Base-by-base conservation (phyloP, 2,888 invertebrate genomes). In the Trichopoda pennipes region DNA sequence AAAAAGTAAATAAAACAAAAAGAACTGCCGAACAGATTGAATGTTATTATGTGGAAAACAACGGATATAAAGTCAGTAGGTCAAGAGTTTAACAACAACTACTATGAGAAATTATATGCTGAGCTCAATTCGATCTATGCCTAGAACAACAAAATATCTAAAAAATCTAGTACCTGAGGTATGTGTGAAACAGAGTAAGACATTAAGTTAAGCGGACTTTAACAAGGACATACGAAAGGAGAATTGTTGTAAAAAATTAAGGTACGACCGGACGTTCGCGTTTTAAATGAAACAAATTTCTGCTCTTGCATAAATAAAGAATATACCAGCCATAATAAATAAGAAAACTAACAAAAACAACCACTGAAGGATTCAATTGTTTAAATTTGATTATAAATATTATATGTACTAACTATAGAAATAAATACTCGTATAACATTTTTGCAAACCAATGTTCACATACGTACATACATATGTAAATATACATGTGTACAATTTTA, bases 21-120 rank as follows among this genome's bases (percentile, higher is more conserved):
- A 61, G 16, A 66, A 53, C 38, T 55, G 10, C 42, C 53, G 35
- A 73, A 64, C 68, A 51, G 53, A 63, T 77, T 56, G 61, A 44
- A 19, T 49, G 55, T 16, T 56, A 61, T 14, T 51, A 64, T 49
- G 47, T 28, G 19, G 49, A 66, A 66, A 58, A 42, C 19, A 66
- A 21, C 72, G 79, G 77, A 79, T 79, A 53, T 75, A 66, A 68
- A 80, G 72, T 76, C 76, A 80, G 68, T 76, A 78, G 74, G 81
- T 78, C 75, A 81, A 78, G 66, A 69, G 72, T 76, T 80, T 73
- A 73, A 80, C 69, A 83, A 72, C 72, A 75, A 80, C 51, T 49
- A 81, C 42, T 69, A 32, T 56, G 42, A 63, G 44, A 64, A 58
- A 49, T 28, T 21, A 60, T 60, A 66, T 70, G 32, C 44, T 70